Conservation (phyloP, 2,888 invertebrate species). For the Callimorpha dominula region DNA sequence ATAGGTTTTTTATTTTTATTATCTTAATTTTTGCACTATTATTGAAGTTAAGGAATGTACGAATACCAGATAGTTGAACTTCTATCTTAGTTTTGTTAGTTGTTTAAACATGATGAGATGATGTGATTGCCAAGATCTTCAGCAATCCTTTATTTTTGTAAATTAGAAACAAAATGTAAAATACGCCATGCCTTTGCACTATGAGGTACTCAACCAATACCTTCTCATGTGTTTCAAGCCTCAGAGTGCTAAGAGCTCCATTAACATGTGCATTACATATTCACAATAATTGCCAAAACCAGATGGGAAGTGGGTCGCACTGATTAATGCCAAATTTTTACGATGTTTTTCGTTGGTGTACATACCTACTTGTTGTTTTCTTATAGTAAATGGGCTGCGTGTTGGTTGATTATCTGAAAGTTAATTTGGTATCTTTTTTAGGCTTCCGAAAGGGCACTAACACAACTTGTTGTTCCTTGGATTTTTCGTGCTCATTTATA, state of each 20-base stretch:
- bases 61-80: background rate
- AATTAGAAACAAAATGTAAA: slow-evolving; percentile 10
- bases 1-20: no score
- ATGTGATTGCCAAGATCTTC: no score
- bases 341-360: slow-evolving; percentile 57
- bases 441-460: slow-evolving; percentile 2
- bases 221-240: slow-evolving; percentile 33
- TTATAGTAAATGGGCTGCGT: slow-evolving; percentile 63
- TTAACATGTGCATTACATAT: slow-evolving; percentile 47
- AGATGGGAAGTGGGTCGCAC: slow-evolving; percentile 67
- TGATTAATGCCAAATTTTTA: slow-evolving; percentile 65
- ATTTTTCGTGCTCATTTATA: background rate
- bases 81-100: background rate
- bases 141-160: no score
- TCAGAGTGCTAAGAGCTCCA: slow-evolving; percentile 38
- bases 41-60: background rate
- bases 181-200: background rate
- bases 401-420: slow-evolving; percentile 41
- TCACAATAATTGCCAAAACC: slow-evolving; percentile 75
- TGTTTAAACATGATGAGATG: no score
- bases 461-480: background rate
- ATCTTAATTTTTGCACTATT: no score
- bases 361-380: slow-evolving; percentile 41
- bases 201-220: slow-evolving; percentile 2
- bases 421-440: slow-evolving; percentile 9